Base-by-base conservation (phyloP, 1,140 invertebrate species). In the Cephus cinctus region DNA sequence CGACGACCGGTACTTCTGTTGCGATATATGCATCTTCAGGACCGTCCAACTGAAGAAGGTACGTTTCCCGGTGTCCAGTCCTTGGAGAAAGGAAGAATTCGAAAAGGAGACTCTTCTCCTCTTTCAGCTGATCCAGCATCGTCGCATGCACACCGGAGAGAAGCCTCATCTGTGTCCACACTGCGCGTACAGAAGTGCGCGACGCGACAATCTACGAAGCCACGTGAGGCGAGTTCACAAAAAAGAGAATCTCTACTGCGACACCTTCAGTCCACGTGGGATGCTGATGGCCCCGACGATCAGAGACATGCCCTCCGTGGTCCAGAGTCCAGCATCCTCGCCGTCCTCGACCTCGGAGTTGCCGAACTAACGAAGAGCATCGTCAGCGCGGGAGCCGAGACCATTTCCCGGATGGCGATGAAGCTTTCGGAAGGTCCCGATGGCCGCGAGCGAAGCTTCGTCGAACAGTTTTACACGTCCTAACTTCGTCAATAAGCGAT, bases 141-240 rank as follows among this genome's bases (percentile, higher is more conserved):
- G 77, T 39, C 72, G 79, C 21, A 82, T 83, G 77, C 82, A 83
- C 54, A 83, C 81, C 9, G 81, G 81, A 0, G 81, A 83, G 49
- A 81, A 81, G 48, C 79, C 80, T 5, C 79, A 81, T 52, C 57
- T 80, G 1, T 81, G 80, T 57, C 79, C 79, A 6, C 78, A 80
- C 46, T 83, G 81, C 53, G 67, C 73, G 9, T 83, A 83, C 54
- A 67, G 81, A 45, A 80, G 78, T 44, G 78, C 79, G 8, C 69
- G 79, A 9, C 76, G 78, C 16, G 80, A 80, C 57, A 81, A 81
- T 59, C 65, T 81, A 35, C 73, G 79, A 5, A 78, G 78, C 39
- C 76, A 83, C 59, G 78, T 82, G 9, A 69, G 81, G 21, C 68
- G 80, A 23, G 79, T 82, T 27, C 80, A 83, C 50, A 81, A 82